phyloP scores from a whole-genome alignment of 2,797 vertebrate species.

The Phoxinus dragarum region DNA sequence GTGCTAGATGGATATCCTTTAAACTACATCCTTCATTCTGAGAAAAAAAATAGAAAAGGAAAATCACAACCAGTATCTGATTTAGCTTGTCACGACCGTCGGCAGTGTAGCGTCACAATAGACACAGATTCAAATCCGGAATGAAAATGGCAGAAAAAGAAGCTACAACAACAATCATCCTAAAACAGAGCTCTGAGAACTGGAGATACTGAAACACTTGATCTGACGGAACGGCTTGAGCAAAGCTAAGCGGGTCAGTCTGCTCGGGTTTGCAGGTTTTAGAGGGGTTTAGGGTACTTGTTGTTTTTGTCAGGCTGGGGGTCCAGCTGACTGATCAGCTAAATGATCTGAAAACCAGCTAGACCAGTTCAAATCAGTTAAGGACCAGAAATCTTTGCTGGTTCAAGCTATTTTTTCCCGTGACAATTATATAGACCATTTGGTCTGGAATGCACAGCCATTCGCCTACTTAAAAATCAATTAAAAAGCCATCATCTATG shows the following conservation, averaged over 20 bases:
- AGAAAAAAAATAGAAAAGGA: neutral
- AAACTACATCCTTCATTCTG: neutral
- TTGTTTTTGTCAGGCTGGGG: neutral
- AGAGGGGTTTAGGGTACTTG: neutral
- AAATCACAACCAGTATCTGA: neutral
- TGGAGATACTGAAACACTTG: constrained; percentile 15
- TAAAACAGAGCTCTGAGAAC: constrained; percentile 5
- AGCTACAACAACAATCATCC: constrained; percentile 16
- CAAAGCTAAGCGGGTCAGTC: neutral
- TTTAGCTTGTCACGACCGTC: neutral
- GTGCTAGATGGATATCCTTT: neutral
- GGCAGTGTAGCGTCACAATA: neutral
- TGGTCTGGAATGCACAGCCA: neutral
- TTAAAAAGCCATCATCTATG: constrained; percentile 5
- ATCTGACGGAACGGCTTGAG: constrained; percentile 2
- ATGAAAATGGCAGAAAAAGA: constrained; percentile 3
- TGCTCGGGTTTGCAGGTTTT: neutral
- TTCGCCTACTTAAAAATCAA: constrained; percentile 1
- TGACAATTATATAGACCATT: constrained; percentile 15
- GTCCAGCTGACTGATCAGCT: neutral
- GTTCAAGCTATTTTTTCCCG: neutral
- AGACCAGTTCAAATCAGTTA: neutral
- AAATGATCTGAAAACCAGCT: neutral
- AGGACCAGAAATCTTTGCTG: neutral
- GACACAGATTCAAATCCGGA: neutral